Evolutionary conservation across 2,888 invertebrate genomes (phyloP), one percentile per base, ranked within the genome.

Genomic region (Drosophila hamatofila): DNA sequence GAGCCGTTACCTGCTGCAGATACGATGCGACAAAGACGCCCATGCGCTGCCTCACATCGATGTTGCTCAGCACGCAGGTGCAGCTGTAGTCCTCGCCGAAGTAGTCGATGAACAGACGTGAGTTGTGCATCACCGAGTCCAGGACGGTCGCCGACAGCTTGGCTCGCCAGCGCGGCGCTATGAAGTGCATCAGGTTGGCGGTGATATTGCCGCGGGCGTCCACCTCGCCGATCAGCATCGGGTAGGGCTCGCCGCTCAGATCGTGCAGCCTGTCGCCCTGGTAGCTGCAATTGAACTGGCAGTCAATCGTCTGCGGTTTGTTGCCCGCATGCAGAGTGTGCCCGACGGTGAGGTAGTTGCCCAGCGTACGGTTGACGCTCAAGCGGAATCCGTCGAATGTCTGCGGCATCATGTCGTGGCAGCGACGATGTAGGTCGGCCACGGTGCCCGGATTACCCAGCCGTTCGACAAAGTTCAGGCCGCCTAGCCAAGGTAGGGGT

Each of bases 331-430:
- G 68, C 46, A 78, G 11, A 0, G 37, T 18, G 2, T 78, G 71
- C 0, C 72, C 75, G 8, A 72, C 11, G 12, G n/a, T 27, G n/a
- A 68, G 7, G 3, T n/a, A 4, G n/a, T 30, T 25, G 55, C 21
- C 46, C 12, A 74, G 9, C 0, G 30, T 0, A 1, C 58, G 67
- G n/a, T 18, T 60, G 0, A 71, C 12, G 3, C 55, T 55, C 9
- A 80, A 8, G 1, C 62, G 67, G 14, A 80, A 54, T 9, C 79
- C 79, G 2, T 74, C 76, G 18, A 80, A 80, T 8, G 56, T 52
- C 37, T 52, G 35, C 37, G 79, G 80, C 27, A 61, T 33, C 37
- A 76, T 61, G 7, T 71, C 67, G 23, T 65, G 57, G 8, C 70
- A 70, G 3, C 37, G 16, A 1, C 51, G 59, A 59, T 80, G 80